Conservation (phyloP, 2,888 invertebrate species). For the Ichneumoninae sp. region DNA sequence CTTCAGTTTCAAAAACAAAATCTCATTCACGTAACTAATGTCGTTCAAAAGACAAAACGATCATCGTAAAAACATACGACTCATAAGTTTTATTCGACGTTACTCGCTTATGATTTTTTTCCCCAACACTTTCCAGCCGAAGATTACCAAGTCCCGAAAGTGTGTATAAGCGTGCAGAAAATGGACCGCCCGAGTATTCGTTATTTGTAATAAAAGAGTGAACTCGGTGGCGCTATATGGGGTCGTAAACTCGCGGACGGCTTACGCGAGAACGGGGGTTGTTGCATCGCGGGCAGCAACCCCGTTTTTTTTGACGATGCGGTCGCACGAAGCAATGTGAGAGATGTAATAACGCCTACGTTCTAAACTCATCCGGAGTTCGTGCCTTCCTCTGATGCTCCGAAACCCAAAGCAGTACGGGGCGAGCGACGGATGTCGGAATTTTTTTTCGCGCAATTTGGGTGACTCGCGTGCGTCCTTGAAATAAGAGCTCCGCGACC, state of each 20-base stretch:
- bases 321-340: conserved; percentile 31
- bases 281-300: conserved; percentile 45
- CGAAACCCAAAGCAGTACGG: too few species aligned
- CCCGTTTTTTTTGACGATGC: conserved; percentile 6
- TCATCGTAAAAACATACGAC: conserved; percentile 27
- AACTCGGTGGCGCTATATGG: conserved; percentile 76
- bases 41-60: conserved; percentile 13
- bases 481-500: conserved; percentile 17
- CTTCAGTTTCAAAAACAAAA: not conserved
- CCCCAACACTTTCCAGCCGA: not conserved
- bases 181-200: conserved; percentile 69
- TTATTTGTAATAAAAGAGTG: conserved; percentile 81
- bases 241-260: conserved; percentile 80
- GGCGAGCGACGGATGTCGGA: too few species aligned
- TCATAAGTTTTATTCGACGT: conserved; percentile 22
- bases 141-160: conserved; percentile 25
- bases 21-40: not conserved
- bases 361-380: conserved; percentile 23
- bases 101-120: not conserved
- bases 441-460: not conserved
- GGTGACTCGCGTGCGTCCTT: conserved; percentile 5
- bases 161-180: conserved; percentile 57
- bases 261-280: conserved; percentile 71
- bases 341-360: conserved; percentile 9
- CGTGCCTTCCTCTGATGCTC: not conserved